These are phyloP conservation scores for Synanceia verrucosa DNA, from an alignment of 2,797 vertebrate species.

Conservation along the genomic window DNA sequence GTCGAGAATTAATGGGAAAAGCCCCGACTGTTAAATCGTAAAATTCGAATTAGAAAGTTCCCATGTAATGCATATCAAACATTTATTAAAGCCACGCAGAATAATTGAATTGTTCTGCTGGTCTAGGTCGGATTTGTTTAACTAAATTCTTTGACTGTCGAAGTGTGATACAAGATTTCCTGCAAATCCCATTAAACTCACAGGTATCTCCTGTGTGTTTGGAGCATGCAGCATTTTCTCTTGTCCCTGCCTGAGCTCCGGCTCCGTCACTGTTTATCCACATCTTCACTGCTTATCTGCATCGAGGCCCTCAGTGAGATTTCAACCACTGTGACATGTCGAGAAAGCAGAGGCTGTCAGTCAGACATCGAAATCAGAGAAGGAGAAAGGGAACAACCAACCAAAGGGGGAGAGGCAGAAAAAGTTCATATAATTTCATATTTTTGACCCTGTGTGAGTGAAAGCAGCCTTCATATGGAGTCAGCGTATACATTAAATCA, in stretches of 20 bases:
- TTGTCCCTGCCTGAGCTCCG: slow-evolving; percentile 64
- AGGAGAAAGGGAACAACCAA: slow-evolving; percentile 30
- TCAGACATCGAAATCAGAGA: slow-evolving; percentile 77
- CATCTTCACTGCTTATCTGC: slow-evolving; percentile 86
- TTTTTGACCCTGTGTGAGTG: slow-evolving; percentile 44
- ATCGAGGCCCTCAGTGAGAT: slow-evolving; percentile 77
- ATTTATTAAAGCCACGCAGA: slow-evolving; percentile 93
- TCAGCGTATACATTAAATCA: slow-evolving; percentile 44
- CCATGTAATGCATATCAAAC: slow-evolving; percentile 92
- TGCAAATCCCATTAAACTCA: slow-evolving; percentile 92
- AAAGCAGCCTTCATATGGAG: slow-evolving; percentile 37
- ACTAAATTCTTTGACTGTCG: slow-evolving; percentile 93
- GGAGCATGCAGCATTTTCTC: slow-evolving; percentile 87
- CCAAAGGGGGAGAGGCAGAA: not conserved
- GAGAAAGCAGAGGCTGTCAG: slow-evolving; percentile 84
- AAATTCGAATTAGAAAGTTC: slow-evolving; percentile 90
- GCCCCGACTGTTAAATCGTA: slow-evolving; percentile 93
- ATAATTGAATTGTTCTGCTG: slow-evolving; percentile 98
- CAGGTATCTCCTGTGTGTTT: slow-evolving; percentile 90
- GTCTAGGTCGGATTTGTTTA: slow-evolving; percentile 91
- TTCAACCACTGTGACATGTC: slow-evolving; percentile 78
- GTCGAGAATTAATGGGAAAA: slow-evolving; percentile 92
- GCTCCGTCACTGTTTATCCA: slow-evolving; percentile 88
- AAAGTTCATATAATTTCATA: slow-evolving; percentile 66
- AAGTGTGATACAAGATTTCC: slow-evolving; percentile 94